Evolutionary conservation across 2,888 invertebrate genomes (phyloP).

Genomic region (Melanophora roralis): DNA sequence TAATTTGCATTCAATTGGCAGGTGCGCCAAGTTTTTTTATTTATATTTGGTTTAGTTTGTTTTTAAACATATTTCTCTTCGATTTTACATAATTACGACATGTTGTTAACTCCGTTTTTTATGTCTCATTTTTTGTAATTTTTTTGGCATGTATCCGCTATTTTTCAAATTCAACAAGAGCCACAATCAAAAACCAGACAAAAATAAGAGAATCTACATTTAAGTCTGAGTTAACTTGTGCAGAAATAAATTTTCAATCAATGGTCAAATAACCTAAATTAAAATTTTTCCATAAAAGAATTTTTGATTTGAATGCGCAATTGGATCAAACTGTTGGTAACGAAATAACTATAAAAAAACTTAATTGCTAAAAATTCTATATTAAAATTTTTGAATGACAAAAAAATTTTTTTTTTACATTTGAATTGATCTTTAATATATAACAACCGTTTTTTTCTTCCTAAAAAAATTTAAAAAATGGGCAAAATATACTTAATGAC

Average conservation of each 20-base stretch:
- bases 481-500: no score
- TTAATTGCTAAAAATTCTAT: no score
- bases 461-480: no score
- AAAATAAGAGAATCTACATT: constrained; percentile 7
- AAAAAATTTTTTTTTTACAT: no score
- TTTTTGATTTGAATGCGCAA: no score
- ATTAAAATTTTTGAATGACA: no score
- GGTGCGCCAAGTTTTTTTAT: constrained; percentile 47
- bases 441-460: no score
- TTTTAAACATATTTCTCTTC: not conserved
- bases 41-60: not conserved
- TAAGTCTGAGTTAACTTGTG: constrained; percentile 2
- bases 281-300: no score
- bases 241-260: constrained; percentile 12
- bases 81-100: constrained; percentile 46
- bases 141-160: constrained; percentile 39
- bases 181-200: not conserved
- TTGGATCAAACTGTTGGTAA: no score
- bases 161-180: constrained; percentile 19
- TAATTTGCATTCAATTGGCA: constrained; percentile 36
- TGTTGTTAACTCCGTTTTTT: constrained; percentile 23
- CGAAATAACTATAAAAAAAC: no score
- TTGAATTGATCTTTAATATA: no score
- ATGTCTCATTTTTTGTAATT: not conserved
- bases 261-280: constrained; percentile 23